Conservation (phyloP, 2,797 vertebrate species). For the Catharus ustulatus region DNA sequence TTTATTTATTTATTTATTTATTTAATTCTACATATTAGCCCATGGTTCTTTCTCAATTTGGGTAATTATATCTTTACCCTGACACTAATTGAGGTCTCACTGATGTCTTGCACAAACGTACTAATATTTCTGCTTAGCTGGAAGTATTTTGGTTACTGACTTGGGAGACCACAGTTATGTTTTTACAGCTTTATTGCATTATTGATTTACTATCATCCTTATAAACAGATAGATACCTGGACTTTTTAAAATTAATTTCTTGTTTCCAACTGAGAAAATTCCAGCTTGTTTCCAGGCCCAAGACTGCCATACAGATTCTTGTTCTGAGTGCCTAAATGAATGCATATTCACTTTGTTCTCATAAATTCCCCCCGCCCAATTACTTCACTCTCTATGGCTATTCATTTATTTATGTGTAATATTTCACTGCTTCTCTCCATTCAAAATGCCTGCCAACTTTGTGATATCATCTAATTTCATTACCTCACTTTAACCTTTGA, state of each 20-base stretch:
- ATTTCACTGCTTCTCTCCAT: not conserved
- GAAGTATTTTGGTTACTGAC: not conserved
- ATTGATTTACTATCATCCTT: not conserved
- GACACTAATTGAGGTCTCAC: not conserved
- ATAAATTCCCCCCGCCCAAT: not conserved
- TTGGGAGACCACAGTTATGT: not conserved
- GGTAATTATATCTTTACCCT: not conserved
- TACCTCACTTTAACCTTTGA: conserved; percentile 32
- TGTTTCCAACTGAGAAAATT: not conserved
- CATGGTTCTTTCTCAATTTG: not conserved
- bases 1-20: no score
- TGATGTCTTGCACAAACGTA: not conserved
- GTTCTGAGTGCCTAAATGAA: not conserved
- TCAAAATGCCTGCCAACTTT: conserved; percentile 40
- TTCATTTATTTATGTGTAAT: conserved; percentile 44
- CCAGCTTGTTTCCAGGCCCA: not conserved
- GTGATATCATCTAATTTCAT: conserved; percentile 54
- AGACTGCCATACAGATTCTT: not conserved
- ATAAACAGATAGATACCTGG: not conserved
- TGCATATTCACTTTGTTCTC: not conserved
- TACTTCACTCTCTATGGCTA: conserved; percentile 11
- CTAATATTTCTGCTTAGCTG: not conserved
- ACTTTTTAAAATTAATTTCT: not conserved
- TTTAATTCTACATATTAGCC: not conserved
- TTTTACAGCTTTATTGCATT: not conserved